Evolutionary conservation across 2,113 vertebrate genomes (phyloP).

Genomic region (Balaenoptera acutorostrata): DNA sequence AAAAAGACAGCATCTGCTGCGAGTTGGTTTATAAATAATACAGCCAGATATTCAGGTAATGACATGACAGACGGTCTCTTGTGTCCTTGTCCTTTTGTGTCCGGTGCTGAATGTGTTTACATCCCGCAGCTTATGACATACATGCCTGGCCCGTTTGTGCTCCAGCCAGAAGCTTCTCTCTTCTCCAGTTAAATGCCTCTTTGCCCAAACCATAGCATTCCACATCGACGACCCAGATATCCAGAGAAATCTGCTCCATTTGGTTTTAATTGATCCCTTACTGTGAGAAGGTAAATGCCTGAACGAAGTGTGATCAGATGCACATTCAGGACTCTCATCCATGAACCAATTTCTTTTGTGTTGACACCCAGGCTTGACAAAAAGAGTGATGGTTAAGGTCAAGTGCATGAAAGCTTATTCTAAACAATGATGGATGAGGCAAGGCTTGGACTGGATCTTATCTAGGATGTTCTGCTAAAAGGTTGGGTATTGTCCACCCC

Average conservation of each 20-base stretch:
- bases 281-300: conserved; percentile 65
- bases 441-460: conserved; percentile 61
- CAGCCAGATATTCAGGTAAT: conserved; percentile 57
- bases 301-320: conserved; percentile 58
- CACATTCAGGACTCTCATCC: conserved; percentile 52
- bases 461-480: conserved; percentile 70
- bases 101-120: conserved; percentile 68
- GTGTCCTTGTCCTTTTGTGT: conserved; percentile 76
- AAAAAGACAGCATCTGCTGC: conserved; percentile 68
- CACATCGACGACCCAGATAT: conserved; percentile 60
- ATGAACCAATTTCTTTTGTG: conserved; percentile 61
- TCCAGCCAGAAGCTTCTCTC: conserved; percentile 68
- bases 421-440: conserved; percentile 74
- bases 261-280: conserved; percentile 74
- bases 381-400: conserved; percentile 78
- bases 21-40: conserved; percentile 63
- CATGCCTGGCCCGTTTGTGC: conserved; percentile 71
- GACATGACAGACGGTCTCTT: conserved; percentile 71
- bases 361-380: conserved; percentile 63
- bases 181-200: conserved; percentile 71
- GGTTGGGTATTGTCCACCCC: background rate
- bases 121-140: conserved; percentile 56
- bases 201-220: conserved; percentile 74
- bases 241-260: conserved; percentile 75
- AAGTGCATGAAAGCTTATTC: conserved; percentile 74